Base-by-base conservation (phyloP, 2,113 vertebrate genomes). In the Melierax canorus region DNA sequence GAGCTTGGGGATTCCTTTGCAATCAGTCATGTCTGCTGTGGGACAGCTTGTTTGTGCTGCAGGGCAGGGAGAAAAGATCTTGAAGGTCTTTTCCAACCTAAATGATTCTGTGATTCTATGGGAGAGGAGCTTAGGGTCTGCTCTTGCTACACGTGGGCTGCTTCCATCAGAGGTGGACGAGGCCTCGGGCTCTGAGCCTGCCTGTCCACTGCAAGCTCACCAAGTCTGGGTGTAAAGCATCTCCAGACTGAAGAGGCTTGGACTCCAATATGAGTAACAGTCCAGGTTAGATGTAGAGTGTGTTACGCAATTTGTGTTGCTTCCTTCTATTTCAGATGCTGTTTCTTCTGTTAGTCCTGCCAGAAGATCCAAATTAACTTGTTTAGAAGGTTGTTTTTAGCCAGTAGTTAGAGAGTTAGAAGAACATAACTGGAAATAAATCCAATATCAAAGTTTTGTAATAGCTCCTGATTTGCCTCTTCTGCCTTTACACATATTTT, bases 21-120 rank as follows among this genome's bases (percentile, higher is more conserved):
- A 29, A 19, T 95, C 83, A 73, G 71, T 90, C 92, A 68, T 41
- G 75, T 88, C 86, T 92, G 78, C 73, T 90, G 82, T 76, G 82
- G 78, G 50, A 93, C 36, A 43, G 45, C 62, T 66, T 88, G 67
- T 83, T 90, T 83, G 79, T 95, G 86, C 82, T 76, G 50, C 82
- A 62, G 75, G 82, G 63, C 71, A 80, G 41, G 63, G 62, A 72
- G 58, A n/a, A 58, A 26, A 78, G 38, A 10, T 50, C 48, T 50
- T 7, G 48, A 50, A 50, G 48, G 48, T 50, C 48, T 50, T 50
- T 50, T 23, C 48, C 48, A 50, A 24, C 48, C 48, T 50, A 50
- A 50, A 50, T 24, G 12, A 50, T 24, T 50, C 48, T 24, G 4
- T 12, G 46, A 23, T 23, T 12, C 21, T 48, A 48, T 58, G 50